phyloP scores from a whole-genome alignment of 2,797 vertebrate genomes.

The Notamacropus eugenii region DNA sequence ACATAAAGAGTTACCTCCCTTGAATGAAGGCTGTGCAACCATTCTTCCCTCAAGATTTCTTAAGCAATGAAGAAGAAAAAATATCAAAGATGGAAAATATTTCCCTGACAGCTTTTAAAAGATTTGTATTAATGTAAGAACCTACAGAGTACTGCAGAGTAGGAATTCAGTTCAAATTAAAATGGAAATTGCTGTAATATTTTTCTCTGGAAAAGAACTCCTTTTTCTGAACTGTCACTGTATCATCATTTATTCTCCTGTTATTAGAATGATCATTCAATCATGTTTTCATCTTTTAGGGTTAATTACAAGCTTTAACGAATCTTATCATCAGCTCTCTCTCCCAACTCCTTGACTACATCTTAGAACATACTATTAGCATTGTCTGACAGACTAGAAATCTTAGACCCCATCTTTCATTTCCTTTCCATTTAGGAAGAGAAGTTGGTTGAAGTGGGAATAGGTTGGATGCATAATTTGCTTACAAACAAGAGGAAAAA shows the following conservation, averaged over 20 bases:
- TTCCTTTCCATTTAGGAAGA: constrained; percentile 33
- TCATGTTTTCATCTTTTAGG: constrained; percentile 73
- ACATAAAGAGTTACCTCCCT: constrained; percentile 38
- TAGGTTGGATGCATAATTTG: not conserved
- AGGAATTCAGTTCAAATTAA: constrained; percentile 76
- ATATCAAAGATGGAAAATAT: constrained; percentile 37
- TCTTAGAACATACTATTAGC: not conserved
- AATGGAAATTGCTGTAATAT: constrained; percentile 70
- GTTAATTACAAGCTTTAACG: constrained; percentile 78
- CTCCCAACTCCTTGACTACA: constrained; percentile 53
- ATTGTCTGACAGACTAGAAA: constrained; percentile 37
- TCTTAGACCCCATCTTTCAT: not conserved
- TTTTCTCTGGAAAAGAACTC: constrained; percentile 51
- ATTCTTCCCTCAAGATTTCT: constrained; percentile 19
- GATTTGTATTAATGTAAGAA: constrained; percentile 70
- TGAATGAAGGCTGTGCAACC: constrained; percentile 9
- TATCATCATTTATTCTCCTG: constrained; percentile 69
- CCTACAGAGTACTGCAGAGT: constrained; percentile 61
- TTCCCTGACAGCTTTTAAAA: constrained; percentile 55
- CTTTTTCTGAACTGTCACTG: constrained; percentile 79
- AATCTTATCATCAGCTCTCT: constrained; percentile 65
- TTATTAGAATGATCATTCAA: constrained; percentile 72
- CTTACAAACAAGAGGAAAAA: constrained; percentile 28
- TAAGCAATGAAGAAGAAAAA: constrained; percentile 56
- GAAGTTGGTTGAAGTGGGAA: constrained; percentile 45